Evolutionary conservation across 30 jellyfish, hydroid and myxozoan genomes (phyloP).

Genomic region (Morbakka virulenta): DNA sequence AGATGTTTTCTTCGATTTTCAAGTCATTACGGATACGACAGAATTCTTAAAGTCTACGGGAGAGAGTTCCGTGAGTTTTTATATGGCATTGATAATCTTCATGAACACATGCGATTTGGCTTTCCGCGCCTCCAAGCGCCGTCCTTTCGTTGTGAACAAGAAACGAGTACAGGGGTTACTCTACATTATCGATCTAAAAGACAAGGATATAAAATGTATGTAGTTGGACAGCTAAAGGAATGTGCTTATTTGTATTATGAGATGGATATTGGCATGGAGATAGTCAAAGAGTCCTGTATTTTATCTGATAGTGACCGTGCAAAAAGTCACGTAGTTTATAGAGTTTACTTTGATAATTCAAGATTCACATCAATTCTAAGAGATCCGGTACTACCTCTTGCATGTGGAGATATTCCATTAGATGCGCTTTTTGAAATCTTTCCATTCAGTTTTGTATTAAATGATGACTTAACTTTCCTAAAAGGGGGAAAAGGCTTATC

Average conservation of each 20-base stretch:
- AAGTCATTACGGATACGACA: slow-evolving; percentile 34
- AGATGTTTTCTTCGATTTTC: slow-evolving; percentile 42
- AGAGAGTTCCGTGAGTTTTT: slow-evolving; percentile 53
- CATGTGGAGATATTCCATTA: slow-evolving; percentile 20
- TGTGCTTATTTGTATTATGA: slow-evolving; percentile 28
- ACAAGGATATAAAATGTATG: slow-evolving; percentile 51
- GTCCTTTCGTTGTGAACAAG: slow-evolving; percentile 49
- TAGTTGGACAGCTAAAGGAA: slow-evolving; percentile 61
- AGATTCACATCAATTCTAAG: slow-evolving; percentile 29
- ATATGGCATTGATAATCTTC: slow-evolving; percentile 51
- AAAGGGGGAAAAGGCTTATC: slow-evolving; percentile 37
- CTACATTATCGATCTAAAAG: slow-evolving; percentile 55
- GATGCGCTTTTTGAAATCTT: slow-evolving; percentile 40
- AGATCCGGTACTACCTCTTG: slow-evolving; percentile 3
- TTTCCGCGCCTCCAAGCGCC: slow-evolving; percentile 50
- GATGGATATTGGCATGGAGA: slow-evolving; percentile 26
- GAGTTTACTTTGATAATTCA: slow-evolving; percentile 40
- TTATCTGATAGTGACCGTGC: neutral
- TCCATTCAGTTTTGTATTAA: slow-evolving; percentile 51
- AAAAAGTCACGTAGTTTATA: slow-evolving; percentile 30
- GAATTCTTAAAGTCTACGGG: slow-evolving; percentile 39
- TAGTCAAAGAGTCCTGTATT: slow-evolving; percentile 28
- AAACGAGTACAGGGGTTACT: slow-evolving; percentile 47
- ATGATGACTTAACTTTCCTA: slow-evolving; percentile 23
- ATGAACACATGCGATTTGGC: slow-evolving; percentile 58